Percentiles rank a stretch among this genome's conserved stretches.
Evolutionary conservation across 1,140 invertebrate species (phyloP).

Genomic region (Psilanteris sp.): DNA sequence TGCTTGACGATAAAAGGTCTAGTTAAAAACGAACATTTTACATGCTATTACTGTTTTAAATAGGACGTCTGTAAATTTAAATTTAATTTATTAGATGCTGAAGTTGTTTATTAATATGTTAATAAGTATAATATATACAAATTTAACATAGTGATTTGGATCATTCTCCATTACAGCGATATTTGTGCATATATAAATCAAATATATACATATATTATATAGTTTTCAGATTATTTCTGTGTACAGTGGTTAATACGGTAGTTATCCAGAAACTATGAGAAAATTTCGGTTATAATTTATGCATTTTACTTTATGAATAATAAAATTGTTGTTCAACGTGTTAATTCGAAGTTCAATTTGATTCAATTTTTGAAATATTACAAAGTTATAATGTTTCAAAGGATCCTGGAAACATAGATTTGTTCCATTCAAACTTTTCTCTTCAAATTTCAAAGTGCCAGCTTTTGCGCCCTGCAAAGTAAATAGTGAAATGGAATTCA

Average conservation of each 20-base stretch:
- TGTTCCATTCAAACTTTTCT: neutral
- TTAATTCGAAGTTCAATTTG: neutral
- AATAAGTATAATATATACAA: too few species aligned
- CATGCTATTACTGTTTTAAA: conserved; percentile 4
- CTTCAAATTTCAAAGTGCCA: conserved; percentile 7
- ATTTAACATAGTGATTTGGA: too few species aligned
- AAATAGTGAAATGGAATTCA: conserved; percentile 14
- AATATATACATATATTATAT: too few species aligned
- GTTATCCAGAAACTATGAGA: too few species aligned
- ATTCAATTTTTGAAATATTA: conserved; percentile 10
- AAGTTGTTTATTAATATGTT: conserved; percentile 19
- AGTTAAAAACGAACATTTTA: conserved; percentile 20
- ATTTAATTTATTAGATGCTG: neutral
- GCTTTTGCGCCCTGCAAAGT: conserved; percentile 5
- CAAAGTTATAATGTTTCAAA: conserved; percentile 14
- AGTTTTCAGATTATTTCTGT: too few species aligned
- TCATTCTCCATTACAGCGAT: too few species aligned
- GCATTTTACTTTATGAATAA: neutral
- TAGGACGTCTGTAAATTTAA: conserved; percentile 9
- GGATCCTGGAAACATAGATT: conserved; percentile 5
- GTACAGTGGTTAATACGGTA: too few species aligned
- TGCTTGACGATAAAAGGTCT: conserved; percentile 20
- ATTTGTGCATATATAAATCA: too few species aligned
- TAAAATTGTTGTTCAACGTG: neutral
- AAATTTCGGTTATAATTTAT: too few species aligned